phyloP scores from a whole-genome alignment of 2,797 vertebrate genomes.

The Halcyon badia region DNA sequence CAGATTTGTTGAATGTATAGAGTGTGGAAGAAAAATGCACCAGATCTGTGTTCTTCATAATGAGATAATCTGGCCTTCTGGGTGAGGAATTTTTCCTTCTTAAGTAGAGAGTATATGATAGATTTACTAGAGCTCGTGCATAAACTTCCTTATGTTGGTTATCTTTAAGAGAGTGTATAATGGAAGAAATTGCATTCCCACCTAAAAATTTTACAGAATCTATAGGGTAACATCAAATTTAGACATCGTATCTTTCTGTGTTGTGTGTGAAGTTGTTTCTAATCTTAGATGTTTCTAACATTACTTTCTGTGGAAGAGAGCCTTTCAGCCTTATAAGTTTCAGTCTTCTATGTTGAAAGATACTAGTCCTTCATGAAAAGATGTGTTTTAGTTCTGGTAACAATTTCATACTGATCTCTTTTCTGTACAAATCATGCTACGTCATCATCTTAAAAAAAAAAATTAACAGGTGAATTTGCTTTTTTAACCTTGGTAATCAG shows the following conservation, averaged over 20 bases:
- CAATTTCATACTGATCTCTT: not conserved
- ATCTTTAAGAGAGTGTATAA: not conserved
- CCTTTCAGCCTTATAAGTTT: not conserved
- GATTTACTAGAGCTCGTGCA: not conserved
- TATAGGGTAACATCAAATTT: not conserved
- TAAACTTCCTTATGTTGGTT: not conserved
- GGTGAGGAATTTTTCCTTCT: constrained; percentile 84
- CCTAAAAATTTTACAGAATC: not conserved
- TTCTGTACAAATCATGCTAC: not conserved
- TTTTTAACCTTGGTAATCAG: not conserved
- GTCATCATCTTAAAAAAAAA: not conserved
- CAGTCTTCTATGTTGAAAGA: not conserved
- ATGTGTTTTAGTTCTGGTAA: not conserved
- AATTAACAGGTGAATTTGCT: not conserved
- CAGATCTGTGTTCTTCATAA: constrained; percentile 98
- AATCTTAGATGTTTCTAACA: not conserved
- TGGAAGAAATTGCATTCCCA: not conserved
- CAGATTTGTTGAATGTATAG: constrained; percentile 96
- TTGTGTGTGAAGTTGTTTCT: not conserved
- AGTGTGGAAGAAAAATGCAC: constrained; percentile 98
- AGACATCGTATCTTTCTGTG: not conserved
- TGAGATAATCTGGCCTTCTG: constrained; percentile 96
- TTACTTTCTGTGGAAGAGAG: not conserved
- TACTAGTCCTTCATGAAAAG: not conserved
- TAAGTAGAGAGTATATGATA: not conserved